Conservation (phyloP, 2,888 invertebrate genomes). For the Eurytoma adleriae region DNA sequence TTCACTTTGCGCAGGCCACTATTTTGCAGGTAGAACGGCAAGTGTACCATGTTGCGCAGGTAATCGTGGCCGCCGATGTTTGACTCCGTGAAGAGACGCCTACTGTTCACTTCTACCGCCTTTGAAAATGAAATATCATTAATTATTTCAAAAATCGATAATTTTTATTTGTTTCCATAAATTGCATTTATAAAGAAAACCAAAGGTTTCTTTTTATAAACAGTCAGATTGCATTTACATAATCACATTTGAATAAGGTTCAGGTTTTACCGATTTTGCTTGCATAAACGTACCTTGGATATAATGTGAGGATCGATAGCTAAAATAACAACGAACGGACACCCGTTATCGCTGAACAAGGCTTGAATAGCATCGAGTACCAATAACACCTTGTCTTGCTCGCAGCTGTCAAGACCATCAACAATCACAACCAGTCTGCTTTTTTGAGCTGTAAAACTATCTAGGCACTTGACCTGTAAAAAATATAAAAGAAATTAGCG, state of each 20-base stretch:
- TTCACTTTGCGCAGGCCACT: constrained; percentile 94
- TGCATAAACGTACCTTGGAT: constrained; percentile 84
- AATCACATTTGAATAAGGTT: neutral
- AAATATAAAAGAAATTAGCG: constrained; percentile 18
- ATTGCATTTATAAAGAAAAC: neutral
- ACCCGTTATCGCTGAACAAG: constrained; percentile 93
- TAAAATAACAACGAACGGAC: constrained; percentile 96
- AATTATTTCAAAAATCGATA: neutral
- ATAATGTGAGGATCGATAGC: constrained; percentile 99
- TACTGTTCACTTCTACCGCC: constrained; percentile 94
- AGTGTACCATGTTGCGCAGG: constrained; percentile 95
- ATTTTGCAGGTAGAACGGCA: constrained; percentile 98
- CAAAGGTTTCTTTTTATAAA: neutral
- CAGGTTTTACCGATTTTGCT: constrained; percentile 44
- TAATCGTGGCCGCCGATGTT: constrained; percentile 97
- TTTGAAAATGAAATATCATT: constrained; percentile 67
- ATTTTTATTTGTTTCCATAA: constrained; percentile 15
- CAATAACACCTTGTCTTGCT: constrained; percentile 95
- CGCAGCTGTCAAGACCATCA: constrained; percentile 98
- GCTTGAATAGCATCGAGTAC: constrained; percentile 97
- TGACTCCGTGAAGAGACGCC: constrained; percentile 91
- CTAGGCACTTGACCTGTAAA: constrained; percentile 88
- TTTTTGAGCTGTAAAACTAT: constrained; percentile 95
- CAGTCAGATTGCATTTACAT: neutral
- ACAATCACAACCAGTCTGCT: constrained; percentile 96